These are phyloP conservation scores for human (Homo sapiens) DNA, from an alignment of 2,113 vertebrate species.

Conservation along the genomic window GRCh38 chr15:74597001-74597500, in stretches of 20 bases:
- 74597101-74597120: neutral
- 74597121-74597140: neutral
- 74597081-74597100: neutral
- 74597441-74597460: neutral
- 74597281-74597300: neutral
- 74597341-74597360: neutral
- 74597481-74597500: neutral
- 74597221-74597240: neutral
- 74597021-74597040: neutral
- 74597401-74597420: constrained; percentile 23
- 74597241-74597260: neutral
- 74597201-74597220: neutral
- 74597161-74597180: neutral
- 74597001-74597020: neutral
- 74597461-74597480: accelerated
- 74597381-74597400: constrained; percentile 21
- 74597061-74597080: neutral
- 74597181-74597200: neutral
- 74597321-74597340: neutral
- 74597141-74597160: neutral
- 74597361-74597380: accelerated
- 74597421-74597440: constrained; percentile 52
- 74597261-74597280: accelerated
- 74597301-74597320: accelerated
- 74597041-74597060: neutral